A percentile compares a stretch with the other conserved stretches of the same genome.
Conservation (phyloP, 2,888 invertebrate genomes). For the Drosophila prostipennis region DNA sequence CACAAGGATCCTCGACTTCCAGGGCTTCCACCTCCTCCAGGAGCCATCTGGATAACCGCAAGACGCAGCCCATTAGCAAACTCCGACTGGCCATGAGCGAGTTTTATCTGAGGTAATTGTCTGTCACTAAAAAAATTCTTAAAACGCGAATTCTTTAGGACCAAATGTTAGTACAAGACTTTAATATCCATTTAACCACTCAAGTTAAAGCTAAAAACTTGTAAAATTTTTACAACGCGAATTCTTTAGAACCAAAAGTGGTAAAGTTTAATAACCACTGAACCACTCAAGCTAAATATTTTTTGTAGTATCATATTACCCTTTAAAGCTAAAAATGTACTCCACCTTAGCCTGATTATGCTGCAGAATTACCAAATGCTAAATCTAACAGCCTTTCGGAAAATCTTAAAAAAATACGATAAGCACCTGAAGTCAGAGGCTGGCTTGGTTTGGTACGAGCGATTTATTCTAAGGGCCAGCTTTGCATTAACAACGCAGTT, state of each 20-base stretch:
- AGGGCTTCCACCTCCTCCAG: neutral
- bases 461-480: conserved; percentile 89
- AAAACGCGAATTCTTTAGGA: neutral
- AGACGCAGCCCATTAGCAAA: neutral
- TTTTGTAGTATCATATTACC: neutral
- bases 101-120: conserved; percentile 92
- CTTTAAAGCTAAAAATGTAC: neutral
- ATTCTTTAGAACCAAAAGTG: too few species aligned
- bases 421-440: conserved; percentile 91
- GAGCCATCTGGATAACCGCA: neutral
- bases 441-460: conserved; percentile 94
- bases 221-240: too few species aligned
- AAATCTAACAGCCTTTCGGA: conserved; percentile 98
- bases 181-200: too few species aligned
- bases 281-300: too few species aligned
- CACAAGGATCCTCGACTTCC: neutral
- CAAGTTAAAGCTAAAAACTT: too few species aligned
- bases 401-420: conserved; percentile 99
- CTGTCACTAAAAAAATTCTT: too few species aligned
- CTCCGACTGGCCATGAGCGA: conserved; percentile 85
- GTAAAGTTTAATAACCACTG: too few species aligned
- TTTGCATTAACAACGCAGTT: conserved; percentile 85
- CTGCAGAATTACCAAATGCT: conserved; percentile 98
- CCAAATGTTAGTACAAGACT: too few species aligned
- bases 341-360: conserved; percentile 88